Base-by-base conservation (phyloP, 1,140 invertebrate species). In the Marisa cornuarietis region DNA sequence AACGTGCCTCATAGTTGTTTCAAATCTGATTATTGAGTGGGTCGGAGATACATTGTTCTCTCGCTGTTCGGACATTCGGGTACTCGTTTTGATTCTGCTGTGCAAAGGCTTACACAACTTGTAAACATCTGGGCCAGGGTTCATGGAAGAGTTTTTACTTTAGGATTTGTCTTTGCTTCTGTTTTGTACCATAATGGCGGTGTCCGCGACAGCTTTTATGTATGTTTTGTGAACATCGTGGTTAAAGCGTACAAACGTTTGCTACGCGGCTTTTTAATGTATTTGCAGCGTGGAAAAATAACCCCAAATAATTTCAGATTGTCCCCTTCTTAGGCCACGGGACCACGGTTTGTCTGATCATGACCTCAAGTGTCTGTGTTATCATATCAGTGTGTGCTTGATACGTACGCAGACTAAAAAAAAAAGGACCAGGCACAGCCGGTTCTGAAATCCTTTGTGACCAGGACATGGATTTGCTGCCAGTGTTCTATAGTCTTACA, bases 21-120 rank as follows among this genome's bases (percentile, higher is more conserved):
- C 69, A 18, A 71, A 49, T 76, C 71, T 58, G 74, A 71, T 73
- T 77, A 52, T 63, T 77, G 65, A 77, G 31, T 77, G 62, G 76
- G 63, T 77, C 76, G 76, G 76, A 77, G 76, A 68, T 77, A 77
- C 65, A 68, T 77, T 77, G 76, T 77, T 77, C 76, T 77, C 76
- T 77, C 76, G 76, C 76, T 77, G 76, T 77, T 77, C 76, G 76
- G 76, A 77, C 20, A 68, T 65, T 63, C 76, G 76, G 76, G 76
- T 77, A 77, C 42, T 51, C 51, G 76, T 77, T 77, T 51, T 77
- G 76, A 63, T 69, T 63, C 76, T 69, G 63, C 76, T 77, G 61
- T 77, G 63, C 63, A 69, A 31, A 31, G 52, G 74, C 74, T 66
- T 65, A 16, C 26, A 31, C 13, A 52, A 49, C 49, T 73, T 11